These are phyloP conservation scores for Microctonus hyperodae DNA, from an alignment of 2,888 invertebrate genomes.

Conservation along the genomic window DNA sequence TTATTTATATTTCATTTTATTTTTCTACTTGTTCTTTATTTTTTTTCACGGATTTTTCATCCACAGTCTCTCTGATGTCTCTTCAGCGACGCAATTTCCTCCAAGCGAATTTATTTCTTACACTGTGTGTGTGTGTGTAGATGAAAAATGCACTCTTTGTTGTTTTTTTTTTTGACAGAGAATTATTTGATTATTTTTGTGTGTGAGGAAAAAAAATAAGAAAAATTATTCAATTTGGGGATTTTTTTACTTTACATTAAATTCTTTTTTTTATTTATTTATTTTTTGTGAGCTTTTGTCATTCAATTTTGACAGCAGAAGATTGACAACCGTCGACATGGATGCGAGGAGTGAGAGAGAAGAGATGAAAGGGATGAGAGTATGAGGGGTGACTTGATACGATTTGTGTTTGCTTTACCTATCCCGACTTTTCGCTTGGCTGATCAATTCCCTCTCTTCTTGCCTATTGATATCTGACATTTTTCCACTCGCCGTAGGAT, in stretches of 20 bases:
- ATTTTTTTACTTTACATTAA: neutral
- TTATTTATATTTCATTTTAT: no score
- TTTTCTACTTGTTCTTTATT: no score
- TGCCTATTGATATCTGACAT: conserved; percentile 33
- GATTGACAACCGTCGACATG: neutral
- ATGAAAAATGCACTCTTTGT: no score
- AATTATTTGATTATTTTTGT: neutral
- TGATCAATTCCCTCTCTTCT: conserved; percentile 35
- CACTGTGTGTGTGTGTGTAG: neutral
- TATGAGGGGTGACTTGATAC: conserved; percentile 35
- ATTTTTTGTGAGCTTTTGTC: neutral
- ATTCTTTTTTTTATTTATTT: conserved; percentile 1
- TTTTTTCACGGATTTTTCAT: neutral
- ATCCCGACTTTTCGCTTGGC: conserved; percentile 38
- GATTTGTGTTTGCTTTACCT: conserved; percentile 44
- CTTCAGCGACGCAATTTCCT: conserved; percentile 47
- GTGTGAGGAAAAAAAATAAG: neutral
- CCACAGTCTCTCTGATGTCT: neutral
- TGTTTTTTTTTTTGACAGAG: no score
- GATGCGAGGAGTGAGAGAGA: neutral
- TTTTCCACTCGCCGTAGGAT: conserved; percentile 35
- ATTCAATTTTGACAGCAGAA: neutral
- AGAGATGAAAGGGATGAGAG: neutral
- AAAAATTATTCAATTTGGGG: neutral
- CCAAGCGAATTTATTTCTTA: conserved; percentile 49